Base-by-base conservation (phyloP, 2,888 invertebrate genomes). In the Perithous albicinctus region DNA sequence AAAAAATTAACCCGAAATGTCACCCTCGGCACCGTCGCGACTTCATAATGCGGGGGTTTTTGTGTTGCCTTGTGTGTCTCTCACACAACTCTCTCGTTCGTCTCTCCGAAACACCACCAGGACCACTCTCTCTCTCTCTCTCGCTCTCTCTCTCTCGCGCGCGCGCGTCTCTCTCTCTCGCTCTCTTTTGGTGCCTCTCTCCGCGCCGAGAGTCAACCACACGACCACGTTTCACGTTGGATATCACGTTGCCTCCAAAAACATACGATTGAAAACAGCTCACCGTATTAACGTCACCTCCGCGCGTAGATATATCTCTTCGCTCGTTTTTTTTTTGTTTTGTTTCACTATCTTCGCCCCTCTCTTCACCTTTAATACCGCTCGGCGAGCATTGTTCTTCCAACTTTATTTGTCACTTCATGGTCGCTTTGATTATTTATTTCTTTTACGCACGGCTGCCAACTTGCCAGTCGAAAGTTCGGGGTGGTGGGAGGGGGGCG, bases 371-470 rank as follows among this genome's bases (percentile, higher is more conserved):
- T 20, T 74, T 41, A 73, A 64, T 72, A 74, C 77, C 63, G 81
- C 89, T 88, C 87, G 87, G 15, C 86, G 86, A 90, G 90, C 90
- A 91, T 91, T 91, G 91, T 91, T 90, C 89, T 87, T 78, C 87
- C 87, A 90, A 90, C 90, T 92, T 91, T 92, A 92, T 92, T 92
- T 92, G 91, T 92, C 92, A 92, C 92, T 92, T 92, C 91, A 91
- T 92, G 92, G 91, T 92, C 91, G 91, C 91, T 91, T 91, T 91
- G 91, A 91, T 91, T 92, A 92, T 92, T 92, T 92, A 92, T 92
- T 92, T 92, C 92, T 92, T 92, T 92, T 92, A 90, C 89, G 88
- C 90, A 91, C 88, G 89, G 89, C 87, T 91, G 88, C 91, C 91
- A 91, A 91, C 91, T n/a, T 87, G 89, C 87, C 85, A 85, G 86